Base-by-base conservation (phyloP, 2,797 vertebrate species). In the Ceyx erithaca region DNA sequence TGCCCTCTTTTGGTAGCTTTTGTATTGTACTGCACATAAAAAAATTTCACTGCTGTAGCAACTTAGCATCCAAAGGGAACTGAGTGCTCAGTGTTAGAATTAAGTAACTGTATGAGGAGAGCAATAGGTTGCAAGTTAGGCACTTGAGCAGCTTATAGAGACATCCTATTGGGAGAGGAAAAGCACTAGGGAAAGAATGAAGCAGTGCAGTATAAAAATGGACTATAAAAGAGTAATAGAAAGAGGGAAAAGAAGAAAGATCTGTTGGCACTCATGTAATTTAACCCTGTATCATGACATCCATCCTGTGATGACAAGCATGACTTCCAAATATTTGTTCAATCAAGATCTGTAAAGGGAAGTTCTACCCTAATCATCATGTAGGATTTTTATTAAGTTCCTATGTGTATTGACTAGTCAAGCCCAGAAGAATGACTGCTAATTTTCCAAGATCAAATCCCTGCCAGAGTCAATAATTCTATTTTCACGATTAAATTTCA, bases 1-100 rank as follows among this genome's bases (percentile, higher is more conserved):
- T 96, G 95, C 94, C 95, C 95, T 96, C 94, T 96, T 95, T 93
- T 96, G 94, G 94, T 96, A 89, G 95, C 95, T 96, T 96, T 94
- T 95, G 90, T 95, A 90, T 84, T 95, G 84, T 95, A 92, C 94
- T 96, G 31, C 85, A 85, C 86, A 90, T 82, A 83, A 87, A 91
- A 91, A 96, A 91, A 20, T 43, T 80, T 68, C 90, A 64, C 67
- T 85, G 84, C 93, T 85, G 62, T 87, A 95, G 83, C 78, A 92
- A n/a, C 40, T 81, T 67, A 23, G n/a, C 80, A 66, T 92, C 66
- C 49, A 59, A 86, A 92, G 45, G 46, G 25, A 43, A 91, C 68
- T 4, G 28, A 84, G 48, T 66, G 51, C 78, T 83, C 62, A 92
- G 75, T 41, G 40, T 55, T 85, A 75, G 68, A 89, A 64, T 15